A percentile compares a stretch with the other conserved stretches of the same genome.
These are phyloP conservation scores for Pelagia noctiluca DNA, from an alignment of 30 jellyfish, hydroid and myxozoan species.

Conservation along the genomic window DNA sequence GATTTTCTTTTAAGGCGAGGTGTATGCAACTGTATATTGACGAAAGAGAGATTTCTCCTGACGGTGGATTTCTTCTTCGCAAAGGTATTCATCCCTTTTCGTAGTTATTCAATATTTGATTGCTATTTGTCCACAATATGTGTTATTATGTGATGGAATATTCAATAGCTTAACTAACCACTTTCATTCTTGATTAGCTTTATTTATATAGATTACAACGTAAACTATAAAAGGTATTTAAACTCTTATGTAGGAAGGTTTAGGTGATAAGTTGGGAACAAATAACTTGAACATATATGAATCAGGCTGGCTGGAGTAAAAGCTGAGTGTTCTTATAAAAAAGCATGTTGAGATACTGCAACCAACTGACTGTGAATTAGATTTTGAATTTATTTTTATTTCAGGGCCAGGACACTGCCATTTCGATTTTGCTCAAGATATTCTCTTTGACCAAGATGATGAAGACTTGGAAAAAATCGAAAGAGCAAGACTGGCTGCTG, in stretches of 20 bases:
- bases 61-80: slow-evolving; percentile 77
- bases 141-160: no score
- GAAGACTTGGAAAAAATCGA: slow-evolving; percentile 23
- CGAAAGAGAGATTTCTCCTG: slow-evolving; percentile 83
- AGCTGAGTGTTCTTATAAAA: no score
- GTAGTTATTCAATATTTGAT: no score
- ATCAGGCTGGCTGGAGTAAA: no score
- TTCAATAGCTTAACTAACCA: neutral
- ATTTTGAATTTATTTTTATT: neutral
- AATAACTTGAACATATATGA: no score
- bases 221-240: no score
- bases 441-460: slow-evolving; percentile 66
- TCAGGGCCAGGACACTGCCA: slow-evolving; percentile 99
- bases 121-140: no score
- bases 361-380: neutral
- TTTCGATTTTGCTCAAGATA: slow-evolving; percentile 95
- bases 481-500: slow-evolving; percentile 32
- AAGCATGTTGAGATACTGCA: no score
- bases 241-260: no score
- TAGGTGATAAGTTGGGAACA: no score
- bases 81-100: no score
- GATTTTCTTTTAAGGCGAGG: slow-evolving; percentile 63
- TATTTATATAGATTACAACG: no score
- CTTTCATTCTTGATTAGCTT: neutral
- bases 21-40: slow-evolving; percentile 76